These are phyloP conservation scores for Poeciliopsis presidionis DNA, from an alignment of 2,797 vertebrate genomes.

Conservation along the genomic window DNA sequence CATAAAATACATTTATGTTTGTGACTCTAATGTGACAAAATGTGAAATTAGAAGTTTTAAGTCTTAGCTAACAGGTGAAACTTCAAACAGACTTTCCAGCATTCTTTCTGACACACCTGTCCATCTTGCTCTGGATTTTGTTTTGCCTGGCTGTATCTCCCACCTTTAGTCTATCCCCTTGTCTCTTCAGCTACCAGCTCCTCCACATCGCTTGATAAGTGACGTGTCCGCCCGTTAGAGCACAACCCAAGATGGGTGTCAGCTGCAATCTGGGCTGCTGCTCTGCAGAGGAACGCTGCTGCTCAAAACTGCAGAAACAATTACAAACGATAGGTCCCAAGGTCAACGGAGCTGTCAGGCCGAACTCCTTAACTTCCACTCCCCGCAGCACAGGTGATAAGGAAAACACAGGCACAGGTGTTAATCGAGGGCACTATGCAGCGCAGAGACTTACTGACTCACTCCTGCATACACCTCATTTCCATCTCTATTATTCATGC, in stretches of 20 bases:
- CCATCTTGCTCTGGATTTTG: constrained; percentile 24
- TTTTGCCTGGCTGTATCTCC: constrained; percentile 5
- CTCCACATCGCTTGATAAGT: constrained; percentile 20
- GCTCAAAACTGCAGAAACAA: constrained; percentile 30
- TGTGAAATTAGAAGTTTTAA: neutral
- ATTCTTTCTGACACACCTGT: constrained; percentile 32
- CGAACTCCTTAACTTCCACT: constrained; percentile 31
- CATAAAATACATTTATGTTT: neutral
- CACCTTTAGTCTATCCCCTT: constrained; percentile 4
- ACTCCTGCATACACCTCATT: constrained; percentile 31
- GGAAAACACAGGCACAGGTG: constrained; percentile 37
- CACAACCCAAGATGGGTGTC: constrained; percentile 59
- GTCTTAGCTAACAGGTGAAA: constrained; percentile 12
- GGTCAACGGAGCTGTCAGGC: constrained; percentile 67
- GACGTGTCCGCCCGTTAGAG: constrained; percentile 21
- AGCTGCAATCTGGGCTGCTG: constrained; percentile 42
- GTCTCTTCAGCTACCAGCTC: constrained; percentile 37
- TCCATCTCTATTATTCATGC: constrained; percentile 36
- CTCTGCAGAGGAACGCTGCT: constrained; percentile 24
- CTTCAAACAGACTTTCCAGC: constrained; percentile 32
- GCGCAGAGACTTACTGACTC: constrained; percentile 24
- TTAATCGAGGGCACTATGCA: constrained; percentile 29
- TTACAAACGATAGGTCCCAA: constrained; percentile 54
- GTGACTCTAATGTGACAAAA: neutral
- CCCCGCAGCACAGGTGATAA: constrained; percentile 19